Conservation (phyloP, 2,888 invertebrate genomes). For the Ectemnius cavifrons region DNA sequence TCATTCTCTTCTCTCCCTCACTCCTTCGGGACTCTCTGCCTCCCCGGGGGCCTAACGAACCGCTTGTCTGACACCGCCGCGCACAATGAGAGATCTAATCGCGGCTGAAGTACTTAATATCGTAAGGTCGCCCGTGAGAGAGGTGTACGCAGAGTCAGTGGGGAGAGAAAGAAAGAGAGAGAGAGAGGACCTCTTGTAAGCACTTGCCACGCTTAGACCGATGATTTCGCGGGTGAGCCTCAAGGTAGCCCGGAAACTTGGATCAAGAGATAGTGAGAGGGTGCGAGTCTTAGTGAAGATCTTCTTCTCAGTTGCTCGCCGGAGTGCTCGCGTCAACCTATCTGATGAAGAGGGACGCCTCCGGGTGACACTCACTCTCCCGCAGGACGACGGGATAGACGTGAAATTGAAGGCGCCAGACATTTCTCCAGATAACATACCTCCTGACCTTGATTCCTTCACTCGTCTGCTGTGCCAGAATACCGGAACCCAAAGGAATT, state of each 20-base stretch:
- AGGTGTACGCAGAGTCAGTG: conserved; percentile 37
- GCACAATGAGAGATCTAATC: conserved; percentile 78
- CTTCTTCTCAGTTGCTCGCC: conserved; percentile 53
- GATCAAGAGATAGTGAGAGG: conserved; percentile 44
- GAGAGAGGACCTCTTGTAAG: conserved; percentile 28
- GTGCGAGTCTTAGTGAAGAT: conserved; percentile 39
- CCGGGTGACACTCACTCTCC: conserved; percentile 67
- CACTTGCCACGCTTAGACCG: conserved; percentile 30
- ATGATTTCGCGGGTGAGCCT: conserved; percentile 20
- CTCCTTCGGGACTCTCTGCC: background rate
- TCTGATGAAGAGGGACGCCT: conserved; percentile 73
- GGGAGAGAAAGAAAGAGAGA: too few relatives aligned
- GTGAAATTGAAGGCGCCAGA: conserved; percentile 52
- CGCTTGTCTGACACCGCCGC: conserved; percentile 76
- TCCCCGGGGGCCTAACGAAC: conserved; percentile 65
- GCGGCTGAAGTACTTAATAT: conserved; percentile 78
- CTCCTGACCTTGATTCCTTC: conserved; percentile 56
- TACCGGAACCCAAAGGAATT: conserved; percentile 13
- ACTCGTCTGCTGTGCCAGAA: background rate
- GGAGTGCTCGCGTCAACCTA: conserved; percentile 63
- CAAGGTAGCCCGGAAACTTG: conserved; percentile 12
- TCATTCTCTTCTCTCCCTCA: background rate
- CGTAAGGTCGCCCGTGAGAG: conserved; percentile 73
- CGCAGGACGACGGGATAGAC: conserved; percentile 56
- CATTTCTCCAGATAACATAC: conserved; percentile 44